These are phyloP conservation scores for Notarius quadriscutis DNA, from an alignment of 2,113 vertebrate genomes.

Conservation along the genomic window DNA sequence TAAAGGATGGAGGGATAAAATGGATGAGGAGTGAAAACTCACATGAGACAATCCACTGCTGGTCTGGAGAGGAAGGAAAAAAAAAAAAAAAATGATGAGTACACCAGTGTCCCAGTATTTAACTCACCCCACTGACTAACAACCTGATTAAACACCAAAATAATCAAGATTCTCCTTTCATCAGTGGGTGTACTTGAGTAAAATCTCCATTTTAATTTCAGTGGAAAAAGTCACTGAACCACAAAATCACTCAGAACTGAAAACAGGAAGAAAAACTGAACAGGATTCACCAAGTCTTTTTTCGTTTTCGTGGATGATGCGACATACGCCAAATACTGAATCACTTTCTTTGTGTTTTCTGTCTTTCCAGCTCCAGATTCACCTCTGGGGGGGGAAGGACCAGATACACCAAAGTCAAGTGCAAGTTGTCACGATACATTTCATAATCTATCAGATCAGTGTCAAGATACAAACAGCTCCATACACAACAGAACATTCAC, in stretches of 20 bases:
- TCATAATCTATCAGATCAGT: not conserved
- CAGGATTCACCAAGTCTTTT: constrained; percentile 69
- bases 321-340: constrained; percentile 74
- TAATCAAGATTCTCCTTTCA: too few species aligned
- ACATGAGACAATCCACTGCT: constrained; percentile 47
- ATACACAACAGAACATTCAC: not conserved
- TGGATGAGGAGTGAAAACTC: constrained; percentile 25
- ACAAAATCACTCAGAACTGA: too few species aligned
- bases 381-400: constrained; percentile 56
- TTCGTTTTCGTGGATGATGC: constrained; percentile 74
- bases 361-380: constrained; percentile 78
- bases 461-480: not conserved
- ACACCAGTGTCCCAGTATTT: too few species aligned
- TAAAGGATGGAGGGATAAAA: not conserved
- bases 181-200: too few species aligned
- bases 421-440: too few species aligned
- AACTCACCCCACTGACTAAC: too few species aligned
- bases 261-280: not conserved
- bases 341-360: constrained; percentile 77
- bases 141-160: too few species aligned
- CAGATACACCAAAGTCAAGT: too few species aligned
- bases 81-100: not conserved
- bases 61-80: not conserved
- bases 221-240: too few species aligned
- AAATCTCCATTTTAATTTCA: too few species aligned